phyloP scores from a whole-genome alignment of 2,888 invertebrate species.

The Caenorhabditis panamensis region DNA sequence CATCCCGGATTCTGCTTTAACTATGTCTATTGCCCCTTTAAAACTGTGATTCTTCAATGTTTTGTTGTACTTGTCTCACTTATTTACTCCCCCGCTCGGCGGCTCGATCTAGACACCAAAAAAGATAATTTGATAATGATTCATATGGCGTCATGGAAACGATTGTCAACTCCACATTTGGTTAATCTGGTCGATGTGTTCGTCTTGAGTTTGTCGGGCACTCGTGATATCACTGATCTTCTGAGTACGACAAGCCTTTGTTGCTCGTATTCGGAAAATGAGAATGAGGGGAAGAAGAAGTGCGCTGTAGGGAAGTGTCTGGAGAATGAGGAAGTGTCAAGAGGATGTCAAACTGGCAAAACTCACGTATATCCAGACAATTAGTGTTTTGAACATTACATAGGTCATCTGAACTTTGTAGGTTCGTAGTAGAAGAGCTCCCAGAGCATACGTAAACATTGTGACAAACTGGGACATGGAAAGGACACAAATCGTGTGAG shows the following conservation, averaged over 20 bases:
- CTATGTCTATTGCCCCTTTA: background rate
- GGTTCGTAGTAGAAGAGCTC: constrained; percentile 1
- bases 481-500: constrained; percentile 30
- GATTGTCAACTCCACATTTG: constrained; percentile 27
- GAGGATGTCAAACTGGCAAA: background rate
- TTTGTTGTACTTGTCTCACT: background rate
- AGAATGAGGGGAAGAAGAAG: constrained; percentile 38
- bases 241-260: constrained; percentile 3
- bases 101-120: background rate
- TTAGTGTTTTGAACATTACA: background rate
- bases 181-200: constrained; percentile 40
- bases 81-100: background rate
- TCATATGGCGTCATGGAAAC: background rate
- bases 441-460: constrained; percentile 18
- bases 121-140: background rate
- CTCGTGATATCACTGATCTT: constrained; percentile 37
- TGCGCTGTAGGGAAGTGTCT: constrained; percentile 46
- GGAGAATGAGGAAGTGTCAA: background rate
- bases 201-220: constrained; percentile 24
- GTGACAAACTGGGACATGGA: constrained; percentile 31
- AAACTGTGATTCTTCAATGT: constrained; percentile 13
- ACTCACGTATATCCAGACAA: constrained; percentile 52
- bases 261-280: constrained; percentile 28
- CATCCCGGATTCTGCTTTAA: constrained; percentile 40
- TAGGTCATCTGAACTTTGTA: background rate